phyloP scores from a whole-genome alignment of 1,140 invertebrate species.

The Panonychus citri region DNA sequence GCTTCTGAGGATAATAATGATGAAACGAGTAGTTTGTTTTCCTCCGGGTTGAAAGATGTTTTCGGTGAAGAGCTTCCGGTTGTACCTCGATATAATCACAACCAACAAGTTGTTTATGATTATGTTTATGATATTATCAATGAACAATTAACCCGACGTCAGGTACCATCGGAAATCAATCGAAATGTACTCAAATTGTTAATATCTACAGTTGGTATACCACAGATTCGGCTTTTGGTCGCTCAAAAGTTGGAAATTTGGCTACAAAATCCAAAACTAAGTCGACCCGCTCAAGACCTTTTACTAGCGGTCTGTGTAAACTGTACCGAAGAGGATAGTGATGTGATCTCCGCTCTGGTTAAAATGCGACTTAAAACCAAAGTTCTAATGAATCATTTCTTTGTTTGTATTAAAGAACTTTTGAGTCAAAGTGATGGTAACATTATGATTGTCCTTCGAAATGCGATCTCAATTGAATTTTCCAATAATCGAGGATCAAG shows the following conservation, averaged over 20 bases:
- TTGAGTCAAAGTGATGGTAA: constrained; percentile 52
- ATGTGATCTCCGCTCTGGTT: constrained; percentile 65
- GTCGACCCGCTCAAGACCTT: constrained; percentile 73
- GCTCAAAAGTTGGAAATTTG: constrained; percentile 66
- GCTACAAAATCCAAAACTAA: constrained; percentile 84
- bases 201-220: constrained; percentile 55
- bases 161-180: constrained; percentile 58
- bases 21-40: constrained; percentile 10
- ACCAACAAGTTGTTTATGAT: constrained; percentile 45
- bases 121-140: constrained; percentile 61
- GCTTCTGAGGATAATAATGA: constrained; percentile 7
- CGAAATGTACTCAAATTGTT: constrained; percentile 65
- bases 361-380: constrained; percentile 84
- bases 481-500: constrained; percentile 68
- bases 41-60: not conserved
- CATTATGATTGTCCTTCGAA: constrained; percentile 57
- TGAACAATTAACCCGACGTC: constrained; percentile 58
- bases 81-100: constrained; percentile 17
- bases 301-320: constrained; percentile 75
- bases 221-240: constrained; percentile 56
- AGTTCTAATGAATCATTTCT: constrained; percentile 63
- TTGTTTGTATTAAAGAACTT: constrained; percentile 58
- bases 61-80: constrained; percentile 11
- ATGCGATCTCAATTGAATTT: constrained; percentile 83
- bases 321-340: constrained; percentile 55